A percentile compares a stretch with the other conserved stretches of the same genome.
These are phyloP conservation scores for Abscondita cerata DNA, from an alignment of 2,888 invertebrate species.

Conservation along the genomic window DNA sequence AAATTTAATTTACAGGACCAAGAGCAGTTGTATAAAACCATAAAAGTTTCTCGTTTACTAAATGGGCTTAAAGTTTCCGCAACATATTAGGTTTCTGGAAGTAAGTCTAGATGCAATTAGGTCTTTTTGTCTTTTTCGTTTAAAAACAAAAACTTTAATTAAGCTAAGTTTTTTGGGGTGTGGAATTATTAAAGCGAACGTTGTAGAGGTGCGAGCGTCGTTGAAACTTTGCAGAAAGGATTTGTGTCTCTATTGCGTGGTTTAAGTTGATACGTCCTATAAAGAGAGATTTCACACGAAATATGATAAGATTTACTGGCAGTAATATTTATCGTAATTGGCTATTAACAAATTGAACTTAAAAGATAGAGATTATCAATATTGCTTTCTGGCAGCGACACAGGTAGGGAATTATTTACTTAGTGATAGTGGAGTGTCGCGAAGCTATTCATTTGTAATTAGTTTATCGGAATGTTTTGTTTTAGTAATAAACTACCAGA, in stretches of 20 bases:
- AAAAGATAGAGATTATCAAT: slow-evolving; percentile 18
- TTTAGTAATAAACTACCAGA: neutral
- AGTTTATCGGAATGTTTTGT: slow-evolving; percentile 9
- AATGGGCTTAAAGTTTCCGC: slow-evolving; percentile 25
- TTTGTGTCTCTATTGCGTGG: no score
- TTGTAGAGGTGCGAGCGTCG: neutral
- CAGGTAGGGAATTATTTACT: slow-evolving; percentile 28
- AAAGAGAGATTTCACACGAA: no score
- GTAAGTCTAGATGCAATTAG: slow-evolving; percentile 18
- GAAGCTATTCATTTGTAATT: slow-evolving; percentile 13
- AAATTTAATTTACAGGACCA: slow-evolving; percentile 19
- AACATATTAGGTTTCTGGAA: slow-evolving; percentile 29
- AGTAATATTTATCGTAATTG: no score
- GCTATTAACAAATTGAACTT: neutral
- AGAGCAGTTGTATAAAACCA: slow-evolving; percentile 16
- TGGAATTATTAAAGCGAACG: neutral
- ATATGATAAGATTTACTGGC: no score
- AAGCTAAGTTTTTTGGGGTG: no score
- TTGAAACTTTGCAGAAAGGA: no score
- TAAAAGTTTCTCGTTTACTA: slow-evolving; percentile 25
- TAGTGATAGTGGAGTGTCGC: slow-evolving; percentile 17
- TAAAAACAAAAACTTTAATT: neutral
- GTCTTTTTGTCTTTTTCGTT: neutral
- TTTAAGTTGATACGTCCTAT: no score
- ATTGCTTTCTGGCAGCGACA: slow-evolving; percentile 17